A percentile compares a stretch with the other conserved stretches of the same genome.
phyloP scores from a whole-genome alignment of 2,797 vertebrate species.

The Pipistrellus kuhlii region DNA sequence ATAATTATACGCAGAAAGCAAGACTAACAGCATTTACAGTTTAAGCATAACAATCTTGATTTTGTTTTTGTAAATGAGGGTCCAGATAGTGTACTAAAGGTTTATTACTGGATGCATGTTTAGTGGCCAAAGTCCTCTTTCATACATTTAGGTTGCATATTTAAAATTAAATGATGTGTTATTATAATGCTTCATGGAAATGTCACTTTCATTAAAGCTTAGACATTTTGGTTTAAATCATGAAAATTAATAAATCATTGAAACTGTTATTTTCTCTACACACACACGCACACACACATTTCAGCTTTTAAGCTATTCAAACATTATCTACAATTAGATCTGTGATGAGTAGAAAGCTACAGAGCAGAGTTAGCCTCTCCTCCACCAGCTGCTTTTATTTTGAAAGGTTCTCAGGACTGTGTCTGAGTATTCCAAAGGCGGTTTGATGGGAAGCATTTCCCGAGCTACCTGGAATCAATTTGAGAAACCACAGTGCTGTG shows the following conservation, averaged over 20 bases:
- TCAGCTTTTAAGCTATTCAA: conserved; percentile 33
- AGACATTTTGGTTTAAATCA: conserved; percentile 5
- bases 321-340: not conserved
- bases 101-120: not conserved
- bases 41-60: conserved; percentile 17
- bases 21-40: not conserved
- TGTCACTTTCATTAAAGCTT: not conserved
- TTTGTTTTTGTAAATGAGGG: conserved; percentile 18
- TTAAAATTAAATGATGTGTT: conserved; percentile 21
- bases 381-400: not conserved
- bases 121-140: not conserved
- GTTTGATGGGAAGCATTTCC: not conserved
- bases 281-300: not conserved
- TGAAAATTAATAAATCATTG: conserved; percentile 2
- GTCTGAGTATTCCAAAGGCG: not conserved
- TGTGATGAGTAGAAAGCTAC: not conserved
- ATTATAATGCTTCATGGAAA: not conserved
- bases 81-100: not conserved
- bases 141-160: not conserved
- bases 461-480: not conserved
- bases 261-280: not conserved
- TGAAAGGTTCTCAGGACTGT: not conserved
- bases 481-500: not conserved
- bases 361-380: not conserved
- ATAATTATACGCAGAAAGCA: not conserved